Evolutionary conservation across 1,140 invertebrate genomes (phyloP), one percentile per base, ranked within the genome.

Genomic region (Drosophila punjabiensis): DNA sequence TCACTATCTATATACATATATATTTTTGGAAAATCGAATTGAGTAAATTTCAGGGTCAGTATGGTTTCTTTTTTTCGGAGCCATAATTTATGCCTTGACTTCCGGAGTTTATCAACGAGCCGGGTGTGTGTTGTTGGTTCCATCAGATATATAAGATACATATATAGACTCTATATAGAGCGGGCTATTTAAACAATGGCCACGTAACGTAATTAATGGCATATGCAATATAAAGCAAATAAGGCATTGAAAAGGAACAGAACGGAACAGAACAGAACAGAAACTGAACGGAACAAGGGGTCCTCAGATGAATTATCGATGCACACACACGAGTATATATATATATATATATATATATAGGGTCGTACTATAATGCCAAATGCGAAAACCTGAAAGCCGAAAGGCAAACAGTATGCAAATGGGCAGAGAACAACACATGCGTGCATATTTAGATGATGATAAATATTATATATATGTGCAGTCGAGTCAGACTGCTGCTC

Each of bases 401-500:
- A 58, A 58, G 35, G 55, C 55, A 58, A 58, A 58, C 55, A 58
- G 35, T 32, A 53, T 71, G 50, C 33, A 71, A 71, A 71, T 45
- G 68, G 48, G 64, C 58, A 63, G 53, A 63, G 35, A 64, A 75
- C 56, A 37, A 75, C 47, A 75, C 47, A 62, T 77, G 62, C 48
- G 47, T 68, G 47, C 86, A 85, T 82, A 90, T 89, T 89, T 89
- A 89, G 85, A 76, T 62, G 79, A 81, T 88, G 82, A 90, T 89
- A 70, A 85, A 89, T 89, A 79, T 89, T 89, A 62, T 71, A 86
- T 86, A 62, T 24, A 53, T 67, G 39, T 70, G 53, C 68, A 74
- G 24, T 68, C 13, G 33, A 74, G 24, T 68, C 13, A 43, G 65
- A 55, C 48, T 63, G 28, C 8, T 50, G 28, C 11, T 60, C 56